Base-by-base conservation (phyloP, 2,888 invertebrate genomes). In the Andrena bucephala region DNA sequence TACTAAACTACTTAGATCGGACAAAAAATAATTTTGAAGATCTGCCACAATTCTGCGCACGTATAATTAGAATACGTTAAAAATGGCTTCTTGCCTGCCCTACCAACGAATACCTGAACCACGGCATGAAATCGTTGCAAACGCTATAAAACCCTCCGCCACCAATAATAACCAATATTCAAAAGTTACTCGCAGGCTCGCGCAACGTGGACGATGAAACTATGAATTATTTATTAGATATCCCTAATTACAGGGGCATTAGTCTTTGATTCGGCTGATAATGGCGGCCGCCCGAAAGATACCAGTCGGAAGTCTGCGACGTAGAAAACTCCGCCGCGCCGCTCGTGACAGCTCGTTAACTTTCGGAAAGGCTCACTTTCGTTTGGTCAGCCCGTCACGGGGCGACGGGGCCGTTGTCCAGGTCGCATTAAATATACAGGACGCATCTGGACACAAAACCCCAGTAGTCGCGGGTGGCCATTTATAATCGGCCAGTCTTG, bases 401-500 rank as follows among this genome's bases (percentile, higher is more conserved):
- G n/a, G 10, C 31, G 36, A 54, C 57, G 63, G 76, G 76, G 59
- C 86, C 57, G 75, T 66, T 68, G 85, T 85, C 74, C 81, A 50
- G 63, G 52, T 71, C 52, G 69, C 86, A 83, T 82, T 86, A 81
- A 85, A 81, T 78, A 81, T 75, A 87, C 78, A 77, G 85, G 81
- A 73, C 82, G 73, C 85, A 91, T 91, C 91, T 91, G 91, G 89
- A 85, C 85, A 90, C 80, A 89, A 91, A 89, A 86, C 84, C 84
- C 73, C 68, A 83, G 80, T 86, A 91, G 89, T 90, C 87, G 90
- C 89, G 84, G 85, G 83, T 82, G 90, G 86, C 91, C 91, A 92
- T 92, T 92, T 92, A 91, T 92, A 92, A 92, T 88, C 83, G 84
- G 81, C 77, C 85, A 74, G 83, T 74, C 87, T 87, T 84, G 77